These are phyloP conservation scores for Drepana falcataria DNA, from an alignment of 2,888 invertebrate genomes.

Conservation along the genomic window DNA sequence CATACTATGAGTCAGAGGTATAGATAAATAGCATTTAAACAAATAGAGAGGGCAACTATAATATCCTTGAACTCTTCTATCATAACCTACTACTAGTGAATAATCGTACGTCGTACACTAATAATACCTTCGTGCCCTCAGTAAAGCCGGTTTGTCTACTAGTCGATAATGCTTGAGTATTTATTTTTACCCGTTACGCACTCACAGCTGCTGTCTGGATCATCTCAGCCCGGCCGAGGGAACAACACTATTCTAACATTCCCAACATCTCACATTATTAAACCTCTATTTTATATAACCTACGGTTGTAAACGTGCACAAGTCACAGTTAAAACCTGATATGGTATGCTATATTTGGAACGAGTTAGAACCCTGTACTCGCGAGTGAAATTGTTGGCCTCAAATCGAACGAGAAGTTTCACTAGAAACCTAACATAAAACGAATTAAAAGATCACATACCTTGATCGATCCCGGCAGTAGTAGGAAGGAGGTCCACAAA, in stretches of 20 bases:
- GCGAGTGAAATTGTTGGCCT: slow-evolving; percentile 48
- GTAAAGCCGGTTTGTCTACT: slow-evolving; percentile 70
- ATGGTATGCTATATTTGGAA: slow-evolving; percentile 67
- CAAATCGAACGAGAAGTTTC: slow-evolving; percentile 31
- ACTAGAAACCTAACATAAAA: too few species aligned
- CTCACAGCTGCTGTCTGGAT: slow-evolving; percentile 71
- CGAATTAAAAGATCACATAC: slow-evolving; percentile 35
- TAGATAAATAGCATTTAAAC: slow-evolving; percentile 1
- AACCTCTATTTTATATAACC: slow-evolving; percentile 7
- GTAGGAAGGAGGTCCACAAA: slow-evolving; percentile 42
- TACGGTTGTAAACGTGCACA: slow-evolving; percentile 11
- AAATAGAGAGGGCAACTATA: not conserved
- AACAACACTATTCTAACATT: slow-evolving; percentile 37
- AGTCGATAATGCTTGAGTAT: slow-evolving; percentile 71
- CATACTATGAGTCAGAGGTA: too few species aligned
- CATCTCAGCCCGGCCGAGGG: slow-evolving; percentile 66
- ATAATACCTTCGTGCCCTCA: slow-evolving; percentile 68
- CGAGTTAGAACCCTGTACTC: slow-evolving; percentile 39
- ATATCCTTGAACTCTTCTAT: slow-evolving; percentile 24
- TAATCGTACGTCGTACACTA: slow-evolving; percentile 56
- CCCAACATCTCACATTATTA: not conserved
- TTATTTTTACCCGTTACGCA: slow-evolving; percentile 78
- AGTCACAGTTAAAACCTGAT: slow-evolving; percentile 37
- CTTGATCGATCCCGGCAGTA: slow-evolving; percentile 51
- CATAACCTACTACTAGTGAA: slow-evolving; percentile 11